Conservation (phyloP, 2,797 vertebrate species). For the Phalanger gymnotis region DNA sequence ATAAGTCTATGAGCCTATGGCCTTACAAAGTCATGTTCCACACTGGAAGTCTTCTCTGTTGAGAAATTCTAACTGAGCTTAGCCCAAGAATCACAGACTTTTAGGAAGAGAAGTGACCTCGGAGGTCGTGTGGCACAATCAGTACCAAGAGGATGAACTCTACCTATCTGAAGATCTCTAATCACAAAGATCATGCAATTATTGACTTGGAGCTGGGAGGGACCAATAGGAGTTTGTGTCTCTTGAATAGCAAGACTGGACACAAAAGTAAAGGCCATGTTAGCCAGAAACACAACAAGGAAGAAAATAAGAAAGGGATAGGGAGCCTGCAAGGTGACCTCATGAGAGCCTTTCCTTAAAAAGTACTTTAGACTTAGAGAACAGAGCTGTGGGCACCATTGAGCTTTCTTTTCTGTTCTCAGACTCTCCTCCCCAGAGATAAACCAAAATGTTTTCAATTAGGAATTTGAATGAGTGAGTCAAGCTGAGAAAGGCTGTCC, state of each 20-base stretch:
- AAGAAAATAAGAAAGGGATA: not conserved
- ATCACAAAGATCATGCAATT: not conserved
- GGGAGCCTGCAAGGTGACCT: not conserved
- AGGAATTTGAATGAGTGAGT: conserved; percentile 61
- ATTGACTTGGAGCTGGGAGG: not conserved
- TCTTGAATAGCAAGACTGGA: not conserved
- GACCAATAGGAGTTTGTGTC: not conserved
- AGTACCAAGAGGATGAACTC: not conserved
- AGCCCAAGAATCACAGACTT: not conserved
- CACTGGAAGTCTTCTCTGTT: not conserved
- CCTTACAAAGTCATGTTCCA: not conserved
- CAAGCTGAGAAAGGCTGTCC: conserved; percentile 61
- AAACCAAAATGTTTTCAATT: conserved; percentile 79
- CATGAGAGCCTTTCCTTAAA: not conserved
- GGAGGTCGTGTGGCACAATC: too few relatives aligned
- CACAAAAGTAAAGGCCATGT: not conserved
- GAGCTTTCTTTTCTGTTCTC: conserved; percentile 66
- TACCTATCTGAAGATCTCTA: not conserved
- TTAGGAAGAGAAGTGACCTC: not conserved
- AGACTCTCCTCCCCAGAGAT: conserved; percentile 68
- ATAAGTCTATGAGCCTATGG: not conserved
- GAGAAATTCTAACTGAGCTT: not conserved
- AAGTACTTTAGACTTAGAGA: not conserved
- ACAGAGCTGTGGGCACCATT: not conserved
- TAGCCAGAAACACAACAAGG: not conserved